A percentile compares a stretch with the other conserved stretches of the same genome.
Conservation (phyloP, 1,140 invertebrate genomes). For the Pachyrhynchus sulphureomaculatus region DNA sequence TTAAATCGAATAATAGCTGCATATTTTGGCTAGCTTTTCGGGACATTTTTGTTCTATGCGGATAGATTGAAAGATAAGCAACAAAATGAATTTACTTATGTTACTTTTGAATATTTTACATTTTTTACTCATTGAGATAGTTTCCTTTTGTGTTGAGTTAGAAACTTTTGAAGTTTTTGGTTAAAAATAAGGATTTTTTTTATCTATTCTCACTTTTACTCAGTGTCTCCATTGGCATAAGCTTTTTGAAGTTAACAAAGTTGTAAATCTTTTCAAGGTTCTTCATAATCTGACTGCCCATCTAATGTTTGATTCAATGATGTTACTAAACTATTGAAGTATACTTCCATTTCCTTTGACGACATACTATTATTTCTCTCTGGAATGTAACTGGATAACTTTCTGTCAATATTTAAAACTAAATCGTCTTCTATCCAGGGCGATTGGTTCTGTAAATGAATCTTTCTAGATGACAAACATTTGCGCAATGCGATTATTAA, state of each 20-base stretch:
- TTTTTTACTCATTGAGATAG: too few species aligned
- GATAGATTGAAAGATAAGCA: too few species aligned
- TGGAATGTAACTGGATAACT: conserved; percentile 38
- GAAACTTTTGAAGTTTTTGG: too few species aligned
- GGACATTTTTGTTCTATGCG: too few species aligned
- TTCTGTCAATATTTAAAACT: conserved; percentile 38
- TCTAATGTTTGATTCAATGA: conserved; percentile 18
- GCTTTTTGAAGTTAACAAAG: neutral
- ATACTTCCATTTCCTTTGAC: conserved; percentile 45
- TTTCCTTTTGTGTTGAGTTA: too few species aligned
- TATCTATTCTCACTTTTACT: too few species aligned
- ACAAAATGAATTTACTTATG: too few species aligned
- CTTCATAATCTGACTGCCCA: neutral
- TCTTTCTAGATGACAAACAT: conserved; percentile 27
- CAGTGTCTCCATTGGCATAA: neutral
- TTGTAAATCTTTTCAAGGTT: neutral
- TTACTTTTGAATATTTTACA: too few species aligned
- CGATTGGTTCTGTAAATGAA: conserved; percentile 10
- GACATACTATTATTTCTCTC: conserved; percentile 37
- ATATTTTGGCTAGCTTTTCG: too few species aligned
- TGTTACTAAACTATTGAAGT: conserved; percentile 43
- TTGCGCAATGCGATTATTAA: conserved; percentile 52
- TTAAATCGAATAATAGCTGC: too few species aligned
- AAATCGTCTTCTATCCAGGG: conserved; percentile 42
- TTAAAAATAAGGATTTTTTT: too few species aligned